These are phyloP conservation scores for Antheraea pernyi DNA, from an alignment of 1,140 invertebrate genomes.

Conservation along the genomic window DNA sequence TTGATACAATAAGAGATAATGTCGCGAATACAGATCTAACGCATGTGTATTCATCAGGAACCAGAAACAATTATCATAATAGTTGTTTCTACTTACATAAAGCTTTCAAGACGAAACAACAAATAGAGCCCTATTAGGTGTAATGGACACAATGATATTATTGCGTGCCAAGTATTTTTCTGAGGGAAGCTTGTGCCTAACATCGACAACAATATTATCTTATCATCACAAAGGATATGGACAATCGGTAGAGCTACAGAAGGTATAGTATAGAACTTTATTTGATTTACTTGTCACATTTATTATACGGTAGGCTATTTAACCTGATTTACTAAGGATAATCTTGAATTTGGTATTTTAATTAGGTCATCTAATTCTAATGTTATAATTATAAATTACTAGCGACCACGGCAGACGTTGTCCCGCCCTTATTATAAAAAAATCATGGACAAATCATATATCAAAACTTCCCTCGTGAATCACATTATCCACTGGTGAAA, in stretches of 20 bases:
- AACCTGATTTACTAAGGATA: too few relatives aligned
- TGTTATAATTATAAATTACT: too few relatives aligned
- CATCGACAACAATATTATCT: neutral
- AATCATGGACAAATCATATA: too few relatives aligned
- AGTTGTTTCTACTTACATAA: neutral
- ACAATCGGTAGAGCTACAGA: neutral
- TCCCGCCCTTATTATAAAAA: too few relatives aligned
- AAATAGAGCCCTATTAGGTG: neutral
- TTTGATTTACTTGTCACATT: too few relatives aligned
- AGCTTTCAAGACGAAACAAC: neutral
- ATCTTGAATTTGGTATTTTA: too few relatives aligned
- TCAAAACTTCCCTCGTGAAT: too few relatives aligned
- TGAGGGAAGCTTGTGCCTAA: neutral
- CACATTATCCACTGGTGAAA: too few relatives aligned
- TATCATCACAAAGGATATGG: neutral
- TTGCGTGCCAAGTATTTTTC: constrained; percentile 2
- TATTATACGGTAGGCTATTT: too few relatives aligned
- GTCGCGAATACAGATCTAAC: neutral
- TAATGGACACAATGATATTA: neutral
- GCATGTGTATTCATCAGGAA: neutral
- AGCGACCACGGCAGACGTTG: too few relatives aligned
- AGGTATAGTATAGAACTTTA: too few relatives aligned
- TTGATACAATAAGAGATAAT: neutral
- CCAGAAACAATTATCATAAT: constrained; percentile 3
- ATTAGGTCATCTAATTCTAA: too few relatives aligned